Base-by-base conservation (phyloP, 2,113 vertebrate species). In the Himantopus leucocephalus region DNA sequence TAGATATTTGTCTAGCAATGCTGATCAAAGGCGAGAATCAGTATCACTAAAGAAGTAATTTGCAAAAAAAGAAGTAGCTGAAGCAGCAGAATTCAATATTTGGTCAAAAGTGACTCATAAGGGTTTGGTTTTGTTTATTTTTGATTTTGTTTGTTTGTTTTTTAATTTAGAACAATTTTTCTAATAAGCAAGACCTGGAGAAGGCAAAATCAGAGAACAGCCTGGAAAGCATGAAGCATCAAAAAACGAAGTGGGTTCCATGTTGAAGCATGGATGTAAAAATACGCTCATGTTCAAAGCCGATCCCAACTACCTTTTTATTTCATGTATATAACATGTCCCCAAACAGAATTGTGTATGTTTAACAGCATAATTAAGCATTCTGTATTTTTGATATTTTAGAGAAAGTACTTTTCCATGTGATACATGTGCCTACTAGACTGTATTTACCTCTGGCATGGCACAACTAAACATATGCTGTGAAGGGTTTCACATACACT, bases 21-120 rank as follows among this genome's bases (percentile, higher is more conserved):
- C 18, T 96, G 95, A 96, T 50, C 88, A 85, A 97, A 96, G 56
- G 80, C 71, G 60, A 92, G 92, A 96, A 90, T 15, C 62, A 95
- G 68, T 58, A 83, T 22, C 60, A 82, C 76, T 75, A 90, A 83
- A 81, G 96, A 97, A 97, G 58, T 60, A 90, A 71, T 43, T 73
- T 78, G 27, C 43, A 41, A 83, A 86, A 93, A 82, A 64, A 90
- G 39, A 96, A 79, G 75, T 14, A 92, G 76, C 68, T 94, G 82
- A 98, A 95, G 96, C 75, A 96, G 93, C 93, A 96, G 82, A 95
- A 88, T 87, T 68, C 84, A 89, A 39, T 83, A 41, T 89, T 82
- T 95, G 52, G 92, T 81, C 77, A 95, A 94, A 93, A 93, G 71
- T 34, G 59, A 79, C 30, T 95, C 29, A 52, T 37, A 90, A 52